phyloP scores from a whole-genome alignment of 2,113 vertebrate species.

The Podocnemis expansa region DNA sequence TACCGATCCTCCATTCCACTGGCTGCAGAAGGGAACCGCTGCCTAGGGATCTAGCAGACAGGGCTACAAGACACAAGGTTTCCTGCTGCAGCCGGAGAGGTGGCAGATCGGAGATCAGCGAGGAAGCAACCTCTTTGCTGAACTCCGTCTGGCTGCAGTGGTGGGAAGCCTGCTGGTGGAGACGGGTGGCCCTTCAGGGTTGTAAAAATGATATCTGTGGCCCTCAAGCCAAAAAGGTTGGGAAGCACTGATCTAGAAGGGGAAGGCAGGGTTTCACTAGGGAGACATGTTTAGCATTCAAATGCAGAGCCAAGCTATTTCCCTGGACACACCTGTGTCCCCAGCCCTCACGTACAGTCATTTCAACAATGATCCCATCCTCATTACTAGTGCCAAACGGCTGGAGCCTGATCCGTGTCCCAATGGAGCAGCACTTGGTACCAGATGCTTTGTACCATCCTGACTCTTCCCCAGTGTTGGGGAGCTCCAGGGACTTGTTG shows the following conservation, averaged over 20 bases:
- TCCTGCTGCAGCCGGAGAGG: too few relatives aligned
- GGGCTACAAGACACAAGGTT: too few relatives aligned
- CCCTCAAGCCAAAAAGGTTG: too few relatives aligned
- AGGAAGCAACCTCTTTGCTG: too few relatives aligned
- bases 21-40: too few relatives aligned
- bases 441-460: not conserved
- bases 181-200: too few relatives aligned
- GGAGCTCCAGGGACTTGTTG: not conserved
- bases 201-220: too few relatives aligned
- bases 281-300: not conserved
- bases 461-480: not conserved
- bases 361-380: not conserved
- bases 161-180: too few relatives aligned
- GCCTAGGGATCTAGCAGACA: too few relatives aligned
- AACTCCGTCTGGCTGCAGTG: too few relatives aligned
- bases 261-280: not conserved
- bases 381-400: not conserved
- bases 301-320: not conserved
- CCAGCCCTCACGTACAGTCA: not conserved
- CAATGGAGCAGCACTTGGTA: not conserved
- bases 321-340: not conserved
- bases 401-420: not conserved
- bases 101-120: too few relatives aligned
- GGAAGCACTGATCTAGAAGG: not conserved
- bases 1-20: too few relatives aligned